Percentiles rank a stretch among this genome's conserved stretches.
Conservation (phyloP, 2,888 invertebrate species). For the Drosophila barbarae region DNA sequence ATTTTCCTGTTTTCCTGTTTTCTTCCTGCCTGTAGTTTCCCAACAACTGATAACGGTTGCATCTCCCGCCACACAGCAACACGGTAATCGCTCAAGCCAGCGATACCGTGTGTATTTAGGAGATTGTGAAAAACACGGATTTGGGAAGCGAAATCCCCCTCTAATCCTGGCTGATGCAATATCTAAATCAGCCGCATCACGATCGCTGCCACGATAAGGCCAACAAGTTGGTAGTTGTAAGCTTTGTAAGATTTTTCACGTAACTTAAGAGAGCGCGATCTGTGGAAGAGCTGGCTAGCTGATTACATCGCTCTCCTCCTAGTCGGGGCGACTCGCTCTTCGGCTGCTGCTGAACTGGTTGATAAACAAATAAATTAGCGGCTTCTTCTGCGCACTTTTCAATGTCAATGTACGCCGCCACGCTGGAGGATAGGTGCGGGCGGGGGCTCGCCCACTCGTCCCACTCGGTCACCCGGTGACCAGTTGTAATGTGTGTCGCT, state of each 20-base stretch:
- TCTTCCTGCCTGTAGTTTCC: conserved; percentile 29
- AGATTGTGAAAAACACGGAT: conserved; percentile 30
- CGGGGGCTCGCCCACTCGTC: not conserved
- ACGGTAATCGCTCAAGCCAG: not conserved
- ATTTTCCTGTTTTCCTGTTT: conserved; percentile 24
- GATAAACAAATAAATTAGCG: conserved; percentile 41
- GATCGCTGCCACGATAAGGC: conserved; percentile 17
- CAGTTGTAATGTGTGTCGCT: conserved; percentile 32
- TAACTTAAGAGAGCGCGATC: conserved; percentile 24
- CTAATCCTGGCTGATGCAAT: conserved; percentile 39
- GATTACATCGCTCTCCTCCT: conserved; percentile 25
- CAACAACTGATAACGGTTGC: conserved; percentile 29
- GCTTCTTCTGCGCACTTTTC: conserved; percentile 14
- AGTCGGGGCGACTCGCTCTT: conserved; percentile 5
- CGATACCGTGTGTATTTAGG: conserved; percentile 8
- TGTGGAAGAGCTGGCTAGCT: conserved; percentile 5
- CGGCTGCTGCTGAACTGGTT: conserved; percentile 14
- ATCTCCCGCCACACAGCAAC: not conserved
- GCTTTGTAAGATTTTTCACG: conserved; percentile 6
- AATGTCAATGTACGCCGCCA: conserved; percentile 30
- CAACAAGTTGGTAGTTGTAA: conserved; percentile 1
- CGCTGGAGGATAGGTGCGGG: not conserved
- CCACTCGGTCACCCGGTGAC: conserved; percentile 22
- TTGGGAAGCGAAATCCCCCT: conserved; percentile 9
- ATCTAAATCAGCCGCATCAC: conserved; percentile 27